phyloP scores from a whole-genome alignment of 1,140 invertebrate genomes.

The Leptinotarsa undecemlineata region DNA sequence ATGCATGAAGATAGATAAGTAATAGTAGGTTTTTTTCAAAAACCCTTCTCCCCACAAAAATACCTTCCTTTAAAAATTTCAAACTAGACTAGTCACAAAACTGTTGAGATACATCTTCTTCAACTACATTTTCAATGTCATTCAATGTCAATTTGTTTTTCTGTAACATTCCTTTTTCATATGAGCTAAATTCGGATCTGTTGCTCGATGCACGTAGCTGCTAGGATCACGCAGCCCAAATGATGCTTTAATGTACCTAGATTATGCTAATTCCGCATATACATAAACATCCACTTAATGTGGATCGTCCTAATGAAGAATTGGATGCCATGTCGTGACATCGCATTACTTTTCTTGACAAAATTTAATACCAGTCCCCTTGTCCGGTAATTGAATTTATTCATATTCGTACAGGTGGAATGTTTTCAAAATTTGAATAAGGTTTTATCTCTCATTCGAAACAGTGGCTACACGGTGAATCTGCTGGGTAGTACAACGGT shows the following conservation, averaged over 20 bases:
- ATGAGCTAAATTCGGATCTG: neutral
- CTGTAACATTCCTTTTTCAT: no score
- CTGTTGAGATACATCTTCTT: no score
- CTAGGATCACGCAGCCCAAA: neutral
- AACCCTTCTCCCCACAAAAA: no score
- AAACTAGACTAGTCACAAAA: no score
- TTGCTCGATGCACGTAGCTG: neutral
- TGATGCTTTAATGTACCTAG: constrained; percentile 42
- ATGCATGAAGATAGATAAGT: no score
- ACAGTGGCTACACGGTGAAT: neutral
- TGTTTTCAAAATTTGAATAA: neutral
- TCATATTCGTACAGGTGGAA: constrained; percentile 3
- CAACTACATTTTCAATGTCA: no score
- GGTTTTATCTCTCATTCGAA: neutral
- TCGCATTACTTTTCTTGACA: constrained; percentile 17
- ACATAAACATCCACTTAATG: constrained; percentile 48
- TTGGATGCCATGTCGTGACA: constrained; percentile 30
- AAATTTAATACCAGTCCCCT: constrained; percentile 8
- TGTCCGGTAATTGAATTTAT: neutral
- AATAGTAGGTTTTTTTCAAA: no score
- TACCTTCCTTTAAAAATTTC: no score
- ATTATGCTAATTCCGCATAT: constrained; percentile 49
- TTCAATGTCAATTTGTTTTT: no score
- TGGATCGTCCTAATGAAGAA: constrained; percentile 41
- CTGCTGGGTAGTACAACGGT: neutral